These are phyloP conservation scores for Byasa hedistus DNA, from an alignment of 2,888 invertebrate genomes.

Conservation along the genomic window DNA sequence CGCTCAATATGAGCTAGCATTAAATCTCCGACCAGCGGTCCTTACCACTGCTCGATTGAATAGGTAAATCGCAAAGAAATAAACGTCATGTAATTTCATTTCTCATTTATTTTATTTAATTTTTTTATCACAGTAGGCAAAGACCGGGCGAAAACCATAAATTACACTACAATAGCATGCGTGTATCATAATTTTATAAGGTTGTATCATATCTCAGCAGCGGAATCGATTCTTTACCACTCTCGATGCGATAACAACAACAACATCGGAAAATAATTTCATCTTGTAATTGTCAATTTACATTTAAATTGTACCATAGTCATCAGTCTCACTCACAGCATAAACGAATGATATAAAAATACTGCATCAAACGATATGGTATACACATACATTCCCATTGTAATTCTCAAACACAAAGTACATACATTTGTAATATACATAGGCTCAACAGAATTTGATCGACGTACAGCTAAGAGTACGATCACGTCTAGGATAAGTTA, in stretches of 20 bases:
- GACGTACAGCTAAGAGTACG: conserved; percentile 65
- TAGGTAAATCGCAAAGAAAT: conserved; percentile 59
- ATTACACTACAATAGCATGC: conserved; percentile 74
- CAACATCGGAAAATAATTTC: conserved; percentile 64
- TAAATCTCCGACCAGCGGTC: conserved; percentile 67
- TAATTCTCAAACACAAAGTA: conserved; percentile 35
- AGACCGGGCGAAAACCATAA: conserved; percentile 78
- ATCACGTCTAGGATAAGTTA: conserved; percentile 75
- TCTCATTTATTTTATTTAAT: conserved; percentile 47
- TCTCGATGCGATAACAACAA: conserved; percentile 33
- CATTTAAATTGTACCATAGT: conserved; percentile 72
- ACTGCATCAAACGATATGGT: conserved; percentile 71
- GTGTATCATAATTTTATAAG: conserved; percentile 68
- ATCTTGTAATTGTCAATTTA: conserved; percentile 57
- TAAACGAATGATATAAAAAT: conserved; percentile 73
- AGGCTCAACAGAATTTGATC: conserved; percentile 68
- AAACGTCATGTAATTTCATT: conserved; percentile 50
- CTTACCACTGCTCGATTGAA: conserved; percentile 61
- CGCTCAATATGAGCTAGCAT: conserved; percentile 78
- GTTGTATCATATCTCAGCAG: conserved; percentile 19
- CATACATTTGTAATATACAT: conserved; percentile 48
- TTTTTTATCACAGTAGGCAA: conserved; percentile 74
- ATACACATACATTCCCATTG: conserved; percentile 41
- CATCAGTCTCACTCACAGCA: conserved; percentile 75
- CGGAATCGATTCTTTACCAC: conserved; percentile 27